Evolutionary conservation across 2,797 vertebrate species (phyloP).

Genomic region (Rousettus madagascariensis): DNA sequence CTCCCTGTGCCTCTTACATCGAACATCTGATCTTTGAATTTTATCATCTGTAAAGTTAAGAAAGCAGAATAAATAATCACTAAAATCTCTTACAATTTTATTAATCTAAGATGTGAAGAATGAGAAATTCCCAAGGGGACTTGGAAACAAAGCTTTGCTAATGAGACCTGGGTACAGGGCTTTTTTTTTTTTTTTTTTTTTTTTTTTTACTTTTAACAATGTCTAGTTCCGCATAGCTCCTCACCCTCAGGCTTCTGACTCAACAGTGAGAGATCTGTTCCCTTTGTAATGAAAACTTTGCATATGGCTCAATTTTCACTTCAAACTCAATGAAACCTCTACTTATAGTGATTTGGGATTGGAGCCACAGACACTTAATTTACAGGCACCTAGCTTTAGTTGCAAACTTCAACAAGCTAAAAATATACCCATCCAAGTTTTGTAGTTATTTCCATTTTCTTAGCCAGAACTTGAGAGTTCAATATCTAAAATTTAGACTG

Average conservation of each 20-base stretch:
- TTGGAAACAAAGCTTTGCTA: neutral
- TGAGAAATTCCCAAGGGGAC: neutral
- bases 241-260: neutral
- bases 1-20: neutral
- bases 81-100: neutral
- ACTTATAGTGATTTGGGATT: neutral
- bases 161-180: neutral
- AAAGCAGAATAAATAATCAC: neutral
- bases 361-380: slow-evolving; percentile 55
- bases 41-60: neutral
- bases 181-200: neutral
- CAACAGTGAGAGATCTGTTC: neutral
- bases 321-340: slow-evolving; percentile 37
- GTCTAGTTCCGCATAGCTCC: neutral
- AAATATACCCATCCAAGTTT: slow-evolving; percentile 21
- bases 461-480: neutral
- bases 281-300: slow-evolving; percentile 8
- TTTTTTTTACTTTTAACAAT: neutral
- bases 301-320: slow-evolving; percentile 36
- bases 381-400: neutral
- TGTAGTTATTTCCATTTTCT: slow-evolving; percentile 49
- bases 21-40: neutral
- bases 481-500: slow-evolving; percentile 24
- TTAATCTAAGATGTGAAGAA: neutral
- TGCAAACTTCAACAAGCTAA: slow-evolving; percentile 9